phyloP scores from a whole-genome alignment of 2,797 vertebrate species.

The Paratrypauchen microcephalus region DNA sequence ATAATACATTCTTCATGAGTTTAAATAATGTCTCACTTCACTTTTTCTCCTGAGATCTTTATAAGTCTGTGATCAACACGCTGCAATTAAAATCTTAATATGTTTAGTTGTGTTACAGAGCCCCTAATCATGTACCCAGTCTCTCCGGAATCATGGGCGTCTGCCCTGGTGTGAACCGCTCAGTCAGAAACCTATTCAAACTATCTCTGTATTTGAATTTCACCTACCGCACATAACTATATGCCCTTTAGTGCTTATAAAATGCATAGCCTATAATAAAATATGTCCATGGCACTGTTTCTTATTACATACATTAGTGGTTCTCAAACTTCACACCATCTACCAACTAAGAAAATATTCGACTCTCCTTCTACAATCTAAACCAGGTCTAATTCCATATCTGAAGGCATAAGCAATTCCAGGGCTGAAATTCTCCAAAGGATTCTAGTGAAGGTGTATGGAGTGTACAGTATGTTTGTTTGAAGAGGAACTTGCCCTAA shows the following conservation, averaged over 20 bases:
- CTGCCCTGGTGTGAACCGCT: constrained; percentile 28
- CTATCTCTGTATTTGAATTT: constrained; percentile 35
- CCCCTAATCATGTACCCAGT: constrained; percentile 10
- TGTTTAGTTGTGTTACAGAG: constrained; percentile 23
- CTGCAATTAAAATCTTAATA: constrained; percentile 32
- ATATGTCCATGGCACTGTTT: not conserved
- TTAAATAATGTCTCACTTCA: not conserved
- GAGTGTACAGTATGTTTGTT: too few species aligned
- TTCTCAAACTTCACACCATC: not conserved
- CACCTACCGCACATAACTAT: not conserved
- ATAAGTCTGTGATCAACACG: constrained; percentile 13
- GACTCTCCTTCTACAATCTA: not conserved
- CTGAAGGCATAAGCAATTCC: too few species aligned
- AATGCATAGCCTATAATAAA: constrained; percentile 14
- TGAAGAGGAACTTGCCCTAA: too few species aligned
- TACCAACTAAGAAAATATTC: not conserved
- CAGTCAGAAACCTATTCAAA: constrained; percentile 22
- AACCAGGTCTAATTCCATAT: not conserved
- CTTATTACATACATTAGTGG: not conserved
- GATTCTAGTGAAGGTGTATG: too few species aligned
- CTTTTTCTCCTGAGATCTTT: constrained; percentile 11
- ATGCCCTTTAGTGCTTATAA: constrained; percentile 7
- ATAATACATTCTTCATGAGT: not conserved
- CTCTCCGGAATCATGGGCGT: constrained; percentile 4
- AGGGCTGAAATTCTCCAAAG: too few species aligned